Conservation (phyloP, 2,797 vertebrate species). For the Myotis planiceps region DNA sequence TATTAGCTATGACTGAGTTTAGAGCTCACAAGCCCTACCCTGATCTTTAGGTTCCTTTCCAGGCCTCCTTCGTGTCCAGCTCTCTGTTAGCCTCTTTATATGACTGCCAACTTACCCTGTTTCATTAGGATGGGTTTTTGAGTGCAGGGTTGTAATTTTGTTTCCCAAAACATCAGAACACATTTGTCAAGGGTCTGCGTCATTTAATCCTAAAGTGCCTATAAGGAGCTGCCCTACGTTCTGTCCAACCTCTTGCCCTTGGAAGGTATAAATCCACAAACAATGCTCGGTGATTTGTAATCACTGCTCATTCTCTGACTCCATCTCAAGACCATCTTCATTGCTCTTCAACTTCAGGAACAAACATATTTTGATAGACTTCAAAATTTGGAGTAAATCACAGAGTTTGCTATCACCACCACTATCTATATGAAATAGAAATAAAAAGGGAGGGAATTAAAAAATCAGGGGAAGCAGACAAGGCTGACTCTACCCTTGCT, state of each 20-base stretch:
- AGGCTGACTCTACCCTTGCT: background rate
- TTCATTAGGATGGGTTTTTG: background rate
- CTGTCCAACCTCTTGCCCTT: background rate
- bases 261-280: background rate
- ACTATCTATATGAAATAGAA: background rate
- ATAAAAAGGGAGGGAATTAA: background rate
- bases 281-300: slow-evolving; percentile 21
- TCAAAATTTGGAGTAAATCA: background rate
- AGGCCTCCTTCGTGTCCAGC: background rate
- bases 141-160: background rate
- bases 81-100: background rate
- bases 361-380: background rate
- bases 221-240: background rate
- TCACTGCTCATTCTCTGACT: background rate
- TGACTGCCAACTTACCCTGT: background rate
- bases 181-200: background rate
- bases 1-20: background rate
- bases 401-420: background rate
- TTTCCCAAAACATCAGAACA: background rate
- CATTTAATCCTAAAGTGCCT: background rate
- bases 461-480: background rate
- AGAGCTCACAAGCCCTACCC: background rate
- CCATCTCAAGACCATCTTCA: background rate
- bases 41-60: background rate
- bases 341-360: slow-evolving; percentile 12